phyloP scores from a whole-genome alignment of 2,113 vertebrate species.

The Pterophyllum scalare region DNA sequence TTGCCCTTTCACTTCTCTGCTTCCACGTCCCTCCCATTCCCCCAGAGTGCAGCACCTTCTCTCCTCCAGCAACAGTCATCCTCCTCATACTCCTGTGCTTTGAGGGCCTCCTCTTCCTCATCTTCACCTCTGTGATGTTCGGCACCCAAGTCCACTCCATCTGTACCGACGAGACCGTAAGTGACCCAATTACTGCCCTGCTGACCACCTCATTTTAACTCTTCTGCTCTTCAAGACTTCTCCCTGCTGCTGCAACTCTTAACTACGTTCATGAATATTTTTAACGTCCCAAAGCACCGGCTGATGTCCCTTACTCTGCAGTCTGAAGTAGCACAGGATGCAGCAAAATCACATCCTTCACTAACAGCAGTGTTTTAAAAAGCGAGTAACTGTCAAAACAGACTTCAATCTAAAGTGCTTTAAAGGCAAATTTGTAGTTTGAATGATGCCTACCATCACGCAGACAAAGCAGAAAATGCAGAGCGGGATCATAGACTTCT shows the following conservation, averaged over 20 bases:
- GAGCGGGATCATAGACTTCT: background rate
- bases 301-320: background rate
- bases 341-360: background rate
- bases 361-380: background rate
- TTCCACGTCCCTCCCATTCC: slow-evolving; percentile 58
- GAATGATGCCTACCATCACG: background rate
- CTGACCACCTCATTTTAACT: slow-evolving; percentile 5
- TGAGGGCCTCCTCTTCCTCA: slow-evolving; percentile 96
- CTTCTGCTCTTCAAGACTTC: background rate
- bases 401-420: background rate
- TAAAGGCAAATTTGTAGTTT: background rate
- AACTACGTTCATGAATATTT: slow-evolving; percentile 8
- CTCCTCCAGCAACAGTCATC: slow-evolving; percentile 96
- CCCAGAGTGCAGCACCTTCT: slow-evolving; percentile 97
- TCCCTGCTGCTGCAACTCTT: slow-evolving; percentile 5
- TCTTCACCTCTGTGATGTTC: slow-evolving; percentile 99
- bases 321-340: background rate
- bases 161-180: slow-evolving; percentile 99
- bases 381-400: background rate
- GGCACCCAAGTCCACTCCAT: slow-evolving; percentile 99
- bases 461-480: background rate
- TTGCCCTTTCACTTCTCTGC: slow-evolving; percentile 34
- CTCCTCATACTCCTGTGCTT: slow-evolving; percentile 98
- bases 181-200: slow-evolving; percentile 60
- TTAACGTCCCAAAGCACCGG: background rate